Evolutionary conservation across 2,113 vertebrate genomes (phyloP).

Genomic region (Psophia crepitans): DNA sequence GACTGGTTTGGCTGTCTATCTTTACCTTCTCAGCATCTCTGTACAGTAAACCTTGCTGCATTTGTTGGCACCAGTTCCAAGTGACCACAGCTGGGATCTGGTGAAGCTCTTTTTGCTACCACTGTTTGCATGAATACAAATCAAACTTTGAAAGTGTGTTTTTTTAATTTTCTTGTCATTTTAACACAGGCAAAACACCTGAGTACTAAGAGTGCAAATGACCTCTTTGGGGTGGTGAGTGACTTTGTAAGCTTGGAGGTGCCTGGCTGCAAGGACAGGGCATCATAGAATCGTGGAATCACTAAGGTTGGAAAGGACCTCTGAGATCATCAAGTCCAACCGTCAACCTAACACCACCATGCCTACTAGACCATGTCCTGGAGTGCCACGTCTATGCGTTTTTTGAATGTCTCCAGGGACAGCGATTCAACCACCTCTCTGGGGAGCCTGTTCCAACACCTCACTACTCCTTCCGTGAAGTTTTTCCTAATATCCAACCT

Average conservation of each 20-base stretch:
- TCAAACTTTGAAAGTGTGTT: background rate
- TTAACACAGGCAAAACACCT: background rate
- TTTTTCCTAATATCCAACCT: too few species aligned
- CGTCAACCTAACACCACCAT: too few species aligned
- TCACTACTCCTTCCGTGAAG: too few species aligned
- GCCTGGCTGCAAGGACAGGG: background rate
- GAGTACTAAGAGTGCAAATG: background rate
- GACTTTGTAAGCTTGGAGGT: background rate
- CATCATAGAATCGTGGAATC: too few species aligned
- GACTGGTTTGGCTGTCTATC: background rate
- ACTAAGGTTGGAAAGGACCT: too few species aligned
- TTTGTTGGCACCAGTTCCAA: background rate
- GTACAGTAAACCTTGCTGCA: background rate
- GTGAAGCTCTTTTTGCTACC: background rate
- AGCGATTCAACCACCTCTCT: too few species aligned
- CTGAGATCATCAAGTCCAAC: too few species aligned
- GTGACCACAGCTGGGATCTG: background rate
- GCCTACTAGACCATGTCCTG: too few species aligned
- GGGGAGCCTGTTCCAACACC: too few species aligned
- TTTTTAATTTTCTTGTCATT: background rate
- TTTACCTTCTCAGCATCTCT: background rate
- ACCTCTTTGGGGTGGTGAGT: background rate
- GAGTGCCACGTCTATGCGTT: too few species aligned
- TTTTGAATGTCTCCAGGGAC: too few species aligned
- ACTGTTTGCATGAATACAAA: background rate